Evolutionary conservation across 2,888 invertebrate genomes (phyloP), one percentile per base, ranked within the genome.

Genomic region (Eretmocerus hayati): DNA sequence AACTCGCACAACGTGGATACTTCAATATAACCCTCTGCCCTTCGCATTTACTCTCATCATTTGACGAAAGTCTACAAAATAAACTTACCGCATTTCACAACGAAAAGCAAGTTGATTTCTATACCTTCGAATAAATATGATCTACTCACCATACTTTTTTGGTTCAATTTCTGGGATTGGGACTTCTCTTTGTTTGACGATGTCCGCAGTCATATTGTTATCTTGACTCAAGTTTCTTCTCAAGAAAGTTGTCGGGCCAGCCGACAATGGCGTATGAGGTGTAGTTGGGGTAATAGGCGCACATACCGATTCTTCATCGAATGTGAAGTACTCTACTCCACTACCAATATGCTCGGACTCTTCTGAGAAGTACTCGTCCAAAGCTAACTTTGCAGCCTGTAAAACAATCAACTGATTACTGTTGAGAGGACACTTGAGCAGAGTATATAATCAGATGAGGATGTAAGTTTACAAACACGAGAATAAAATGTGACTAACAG

Each of bases 371-470:
- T 88, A 88, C 72, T 90, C 90, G 69, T 91, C 91, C 62, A 92
- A 75, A 58, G 90, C 85, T 62, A 90, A 75, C 74, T 91, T 91
- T 49, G 90, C 90, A 63, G 85, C 85, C 90, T 90, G 69, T 9
- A 68, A 67, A 49, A 11, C 35, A 46, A n/a, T n/a, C n/a, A n/a
- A n/a, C n/a, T n/a, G n/a, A n/a, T n/a, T n/a, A n/a, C n/a, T n/a
- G n/a, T n/a, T n/a, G n/a, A n/a, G n/a, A n/a, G n/a, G n/a, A n/a
- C n/a, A n/a, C n/a, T n/a, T n/a, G n/a, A n/a, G n/a, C n/a, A n/a
- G n/a, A n/a, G n/a, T n/a, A n/a, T n/a, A n/a, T n/a, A n/a, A n/a
- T n/a, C n/a, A n/a, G n/a, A n/a, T n/a, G n/a, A n/a, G n/a, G n/a
- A n/a, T n/a, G n/a, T n/a, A n/a, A n/a, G n/a, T n/a, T n/a, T n/a